A percentile compares a stretch with the other conserved stretches of the same genome.
Evolutionary conservation across 2,113 vertebrate genomes (phyloP).

Genomic region (Patagioenas fasciata): DNA sequence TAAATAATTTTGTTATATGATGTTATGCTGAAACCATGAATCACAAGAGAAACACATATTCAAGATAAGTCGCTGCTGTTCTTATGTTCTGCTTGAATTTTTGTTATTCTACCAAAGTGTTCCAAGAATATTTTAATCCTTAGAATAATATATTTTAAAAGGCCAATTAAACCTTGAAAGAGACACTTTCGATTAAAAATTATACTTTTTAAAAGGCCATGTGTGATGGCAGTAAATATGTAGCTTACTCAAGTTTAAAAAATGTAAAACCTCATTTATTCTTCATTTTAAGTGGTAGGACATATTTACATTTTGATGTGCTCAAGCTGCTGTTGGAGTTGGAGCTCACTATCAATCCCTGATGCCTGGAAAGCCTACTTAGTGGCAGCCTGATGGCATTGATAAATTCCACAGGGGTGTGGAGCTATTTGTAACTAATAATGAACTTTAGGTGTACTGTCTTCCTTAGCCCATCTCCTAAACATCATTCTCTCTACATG

Average conservation of each 20-base stretch:
- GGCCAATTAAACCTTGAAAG: background rate
- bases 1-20: background rate
- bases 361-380: background rate
- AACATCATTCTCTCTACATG: background rate
- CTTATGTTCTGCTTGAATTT: background rate
- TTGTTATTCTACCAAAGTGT: background rate
- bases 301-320: slow-evolving; percentile 6
- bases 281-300: background rate
- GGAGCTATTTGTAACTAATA: background rate
- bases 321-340: background rate
- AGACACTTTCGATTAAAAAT: background rate
- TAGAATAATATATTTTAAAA: background rate
- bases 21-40: background rate
- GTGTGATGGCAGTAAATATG: background rate
- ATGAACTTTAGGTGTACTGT: accelerated
- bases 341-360: background rate
- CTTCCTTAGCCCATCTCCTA: background rate
- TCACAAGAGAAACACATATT: background rate
- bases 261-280: background rate
- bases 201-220: background rate
- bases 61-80: background rate
- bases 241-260: background rate
- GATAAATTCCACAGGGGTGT: background rate
- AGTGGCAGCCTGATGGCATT: background rate
- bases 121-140: slow-evolving; percentile 1